phyloP scores from a whole-genome alignment of 2,113 vertebrate genomes.

The Bos taurus region ARS-UCD2.0 NC_037329.1:36022001-36022500 shows the following conservation, averaged over 20 bases:
- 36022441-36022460: not conserved
- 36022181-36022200: not conserved
- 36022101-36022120: not conserved
- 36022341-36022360: not conserved
- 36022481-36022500: not conserved
- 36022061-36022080: not conserved
- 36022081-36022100: slow-evolving; percentile 6
- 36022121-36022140: slow-evolving; percentile 30
- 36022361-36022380: not conserved
- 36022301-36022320: not conserved
- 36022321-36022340: slow-evolving; percentile 40
- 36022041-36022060: not conserved
- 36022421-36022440: not conserved
- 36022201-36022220: slow-evolving; percentile 31
- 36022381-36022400: not conserved
- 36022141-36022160: not conserved
- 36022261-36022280: not conserved
- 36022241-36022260: not conserved
- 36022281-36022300: not conserved
- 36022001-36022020: not conserved
- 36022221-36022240: not conserved
- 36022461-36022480: not conserved
- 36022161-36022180: not conserved
- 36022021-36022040: not conserved
- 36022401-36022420: not conserved